Base-by-base conservation (phyloP, 2,113 vertebrate genomes). In the Nettapus auritus region DNA sequence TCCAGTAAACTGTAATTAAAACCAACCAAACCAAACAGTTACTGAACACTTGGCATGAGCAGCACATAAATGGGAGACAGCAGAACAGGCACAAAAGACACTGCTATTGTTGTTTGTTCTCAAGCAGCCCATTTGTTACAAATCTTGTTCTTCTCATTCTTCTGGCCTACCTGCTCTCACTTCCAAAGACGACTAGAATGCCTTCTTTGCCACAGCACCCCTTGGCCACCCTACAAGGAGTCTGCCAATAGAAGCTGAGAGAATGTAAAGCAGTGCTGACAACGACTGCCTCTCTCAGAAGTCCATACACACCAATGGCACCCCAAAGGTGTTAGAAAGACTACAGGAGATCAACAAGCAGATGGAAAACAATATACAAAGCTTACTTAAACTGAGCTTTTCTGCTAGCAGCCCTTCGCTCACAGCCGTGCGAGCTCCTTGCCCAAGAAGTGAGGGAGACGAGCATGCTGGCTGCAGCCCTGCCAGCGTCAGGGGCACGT, bases 201-300 rank as follows among this genome's bases (percentile, higher is more conserved):
- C n/a, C 23, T 3, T 9, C 31, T 63, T 3, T 69, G 76, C 74
- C 84, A 23, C 68, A 38, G 2, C 0, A 1, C 55, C n/a, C 3
- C 1, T 48, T 48, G n/a, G 9, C 25, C 6, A 2, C 8, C 63
- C 73, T 1, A 6, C 70, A 31, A 5, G n/a, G 29, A n/a, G 1
- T 1, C 28, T 64, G 11, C 29, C 31, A 5, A 19, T 4, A 33
- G 44, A 1, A 56, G 52, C 16, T 33, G 60, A 16, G 15, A 34
- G 50, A 3, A 9, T 25, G 23, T 15, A 11, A 38, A 1, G 19
- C 82, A 20, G 68, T 1, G 55, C 59, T 0, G 0, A 15, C 19
- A 11, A 8, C 0, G 1, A 34, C 52, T 13, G 36, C 0, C 0
- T 2, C 4, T 17, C 44, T 34, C 40, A 2, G 0, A 26, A 26